Conservation (phyloP, 2,888 invertebrate genomes). For the Pristionchus entomophagus region DNA sequence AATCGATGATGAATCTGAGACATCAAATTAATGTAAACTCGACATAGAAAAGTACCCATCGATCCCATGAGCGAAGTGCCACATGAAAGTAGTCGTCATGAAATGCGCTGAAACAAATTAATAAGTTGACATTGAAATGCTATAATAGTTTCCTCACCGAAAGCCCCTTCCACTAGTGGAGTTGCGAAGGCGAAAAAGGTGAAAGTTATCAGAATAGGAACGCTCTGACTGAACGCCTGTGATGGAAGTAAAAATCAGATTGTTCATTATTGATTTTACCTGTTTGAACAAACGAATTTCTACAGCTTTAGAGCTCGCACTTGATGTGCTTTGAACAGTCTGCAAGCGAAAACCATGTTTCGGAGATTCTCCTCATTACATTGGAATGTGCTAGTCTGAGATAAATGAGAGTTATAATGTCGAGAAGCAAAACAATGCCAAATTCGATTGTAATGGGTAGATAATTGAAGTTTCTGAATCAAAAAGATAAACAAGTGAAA, state of each 20-base stretch:
- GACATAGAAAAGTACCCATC: neutral
- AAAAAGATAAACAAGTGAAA: neutral
- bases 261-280: neutral
- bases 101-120: neutral
- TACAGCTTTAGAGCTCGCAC: no score
- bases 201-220: neutral
- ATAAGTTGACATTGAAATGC: neutral
- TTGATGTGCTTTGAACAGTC: no score
- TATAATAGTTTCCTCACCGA: no score
- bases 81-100: neutral
- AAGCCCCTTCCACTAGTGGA: neutral
- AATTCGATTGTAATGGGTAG: neutral
- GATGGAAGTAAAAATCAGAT: neutral
- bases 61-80: neutral
- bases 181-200: neutral
- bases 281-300: neutral
- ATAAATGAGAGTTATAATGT: neutral
- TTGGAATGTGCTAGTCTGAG: neutral
- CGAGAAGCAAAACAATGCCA: neutral
- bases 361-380: neutral
- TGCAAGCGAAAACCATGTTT: neutral
- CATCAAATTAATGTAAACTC: no score
- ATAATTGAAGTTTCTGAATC: neutral
- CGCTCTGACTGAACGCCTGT: neutral
- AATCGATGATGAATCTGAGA: neutral